phyloP scores from a whole-genome alignment of 2,113 vertebrate species.

The Tragelaphus imberbis region DNA sequence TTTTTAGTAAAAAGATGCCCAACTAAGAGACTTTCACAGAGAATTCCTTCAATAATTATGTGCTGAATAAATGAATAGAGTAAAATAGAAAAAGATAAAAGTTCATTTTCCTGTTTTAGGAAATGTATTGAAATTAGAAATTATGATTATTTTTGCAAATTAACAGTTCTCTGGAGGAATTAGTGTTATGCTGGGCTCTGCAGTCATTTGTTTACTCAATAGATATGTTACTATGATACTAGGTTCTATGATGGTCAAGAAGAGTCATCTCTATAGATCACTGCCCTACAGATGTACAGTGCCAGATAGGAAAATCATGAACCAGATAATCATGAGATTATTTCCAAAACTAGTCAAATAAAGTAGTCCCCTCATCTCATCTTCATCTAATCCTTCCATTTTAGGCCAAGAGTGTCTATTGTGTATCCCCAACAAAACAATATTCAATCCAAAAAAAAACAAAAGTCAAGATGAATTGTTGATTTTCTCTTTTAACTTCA shows the following conservation, averaged over 20 bases:
- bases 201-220: not conserved
- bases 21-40: not conserved
- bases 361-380: not conserved
- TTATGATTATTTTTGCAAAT: not conserved
- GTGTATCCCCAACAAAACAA: not conserved
- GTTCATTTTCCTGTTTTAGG: not conserved
- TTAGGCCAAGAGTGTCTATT: not conserved
- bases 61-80: not conserved
- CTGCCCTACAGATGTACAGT: not conserved
- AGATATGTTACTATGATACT: too few species aligned
- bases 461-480: not conserved
- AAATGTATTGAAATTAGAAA: not conserved
- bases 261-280: not conserved
- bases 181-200: not conserved
- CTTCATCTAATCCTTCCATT: not conserved
- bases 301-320: not conserved
- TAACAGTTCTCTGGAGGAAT: not conserved
- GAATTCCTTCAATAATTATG: not conserved
- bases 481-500: not conserved
- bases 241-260: not conserved
- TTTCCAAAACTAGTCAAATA: not conserved
- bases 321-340: not conserved
- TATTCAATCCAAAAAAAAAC: not conserved
- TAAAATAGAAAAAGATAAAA: not conserved
- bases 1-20: not conserved